Evolutionary conservation across 2,113 vertebrate genomes (phyloP).

Genomic region (Montifringilla adamsi): DNA sequence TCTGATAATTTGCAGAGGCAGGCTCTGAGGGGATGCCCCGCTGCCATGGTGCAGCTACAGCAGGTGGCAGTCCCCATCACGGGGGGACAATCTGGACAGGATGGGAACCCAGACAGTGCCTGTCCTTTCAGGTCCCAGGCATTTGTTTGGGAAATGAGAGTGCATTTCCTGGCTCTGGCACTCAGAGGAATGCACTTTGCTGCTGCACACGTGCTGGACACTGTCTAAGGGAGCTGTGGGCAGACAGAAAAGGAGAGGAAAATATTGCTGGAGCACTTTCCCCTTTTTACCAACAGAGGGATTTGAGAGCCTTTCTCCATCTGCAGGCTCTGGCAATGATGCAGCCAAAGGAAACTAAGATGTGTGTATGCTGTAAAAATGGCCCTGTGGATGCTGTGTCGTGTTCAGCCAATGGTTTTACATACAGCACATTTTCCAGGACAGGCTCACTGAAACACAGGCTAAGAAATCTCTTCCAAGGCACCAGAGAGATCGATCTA

Average conservation of each 20-base stretch:
- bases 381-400: constrained; percentile 12
- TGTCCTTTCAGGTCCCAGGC: neutral
- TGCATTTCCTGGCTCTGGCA: neutral
- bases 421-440: neutral
- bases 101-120: rapidly evolving
- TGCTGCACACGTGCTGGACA: neutral
- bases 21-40: rapidly evolving
- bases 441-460: neutral
- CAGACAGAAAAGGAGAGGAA: neutral
- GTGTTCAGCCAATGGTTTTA: neutral
- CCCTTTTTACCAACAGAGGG: constrained; percentile 66
- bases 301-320: constrained; percentile 62
- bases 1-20: neutral
- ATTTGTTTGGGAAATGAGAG: neutral
- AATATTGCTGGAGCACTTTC: constrained; percentile 53
- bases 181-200: neutral
- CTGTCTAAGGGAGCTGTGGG: neutral
- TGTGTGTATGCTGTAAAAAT: neutral
- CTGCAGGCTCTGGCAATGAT: neutral
- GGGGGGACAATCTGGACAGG: rapidly evolving
- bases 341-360: neutral
- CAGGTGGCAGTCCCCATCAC: rapidly evolving
- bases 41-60: neutral
- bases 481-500: neutral
- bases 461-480: constrained; percentile 2